Conservation (phyloP, 2,888 invertebrate genomes). For the Colletes collaris region DNA sequence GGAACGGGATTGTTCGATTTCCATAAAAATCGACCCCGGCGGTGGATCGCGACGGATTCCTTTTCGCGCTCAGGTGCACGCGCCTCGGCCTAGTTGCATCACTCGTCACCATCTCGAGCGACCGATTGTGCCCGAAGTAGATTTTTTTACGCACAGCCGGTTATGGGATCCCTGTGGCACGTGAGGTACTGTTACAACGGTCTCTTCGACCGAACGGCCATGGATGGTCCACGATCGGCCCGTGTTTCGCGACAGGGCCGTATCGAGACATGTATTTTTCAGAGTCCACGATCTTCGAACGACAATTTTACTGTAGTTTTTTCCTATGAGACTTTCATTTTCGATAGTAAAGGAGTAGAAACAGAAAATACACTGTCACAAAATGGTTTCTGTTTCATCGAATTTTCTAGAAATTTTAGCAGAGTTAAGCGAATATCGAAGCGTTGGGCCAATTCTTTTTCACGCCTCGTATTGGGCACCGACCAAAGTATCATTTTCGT, state of each 20-base stretch:
- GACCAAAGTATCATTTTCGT: too few species aligned
- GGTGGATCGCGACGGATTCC: constrained; percentile 7
- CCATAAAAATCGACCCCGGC: constrained; percentile 13
- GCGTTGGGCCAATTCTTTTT: too few species aligned
- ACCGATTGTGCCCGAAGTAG: constrained; percentile 37
- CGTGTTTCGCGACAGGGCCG: constrained; percentile 28
- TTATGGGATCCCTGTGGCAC: constrained; percentile 59
- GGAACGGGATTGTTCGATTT: constrained; percentile 13
- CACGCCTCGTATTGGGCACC: too few species aligned
- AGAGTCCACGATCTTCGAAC: neutral
- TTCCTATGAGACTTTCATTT: too few species aligned
- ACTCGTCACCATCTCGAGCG: constrained; percentile 25
- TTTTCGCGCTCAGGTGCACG: constrained; percentile 35
- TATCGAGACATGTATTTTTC: constrained; percentile 20
- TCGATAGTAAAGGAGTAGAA: too few species aligned
- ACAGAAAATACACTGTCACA: too few species aligned
- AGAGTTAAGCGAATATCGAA: too few species aligned
- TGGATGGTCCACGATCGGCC: constrained; percentile 49
- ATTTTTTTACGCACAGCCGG: constrained; percentile 54
- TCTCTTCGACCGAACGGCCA: constrained; percentile 49
- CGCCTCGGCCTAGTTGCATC: constrained; percentile 37
- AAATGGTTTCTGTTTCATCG: too few species aligned
- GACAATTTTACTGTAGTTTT: too few species aligned
- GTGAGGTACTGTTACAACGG: constrained; percentile 64
- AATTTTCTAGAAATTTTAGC: too few species aligned